These are phyloP conservation scores for Cataglyphis cursor DNA, from an alignment of 2,888 invertebrate species.

Conservation along the genomic window DNA sequence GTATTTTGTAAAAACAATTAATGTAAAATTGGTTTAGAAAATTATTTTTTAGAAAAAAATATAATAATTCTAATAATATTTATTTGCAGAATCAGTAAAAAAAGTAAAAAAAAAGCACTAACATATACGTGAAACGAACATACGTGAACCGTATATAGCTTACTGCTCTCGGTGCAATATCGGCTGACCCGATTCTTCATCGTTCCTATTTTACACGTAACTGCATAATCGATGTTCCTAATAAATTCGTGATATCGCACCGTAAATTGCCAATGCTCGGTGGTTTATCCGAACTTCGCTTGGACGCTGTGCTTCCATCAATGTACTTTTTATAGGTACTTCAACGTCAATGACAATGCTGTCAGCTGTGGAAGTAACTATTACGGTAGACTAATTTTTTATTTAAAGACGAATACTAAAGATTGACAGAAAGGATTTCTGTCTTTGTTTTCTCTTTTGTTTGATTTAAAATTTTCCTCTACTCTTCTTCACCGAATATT, in stretches of 20 bases:
- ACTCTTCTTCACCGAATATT: no score
- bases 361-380: background rate
- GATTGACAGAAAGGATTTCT: background rate
- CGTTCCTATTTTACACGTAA: slow-evolving; percentile 66
- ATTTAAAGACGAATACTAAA: slow-evolving; percentile 20
- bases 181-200: slow-evolving; percentile 63
- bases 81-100: background rate
- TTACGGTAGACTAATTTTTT: slow-evolving; percentile 1
- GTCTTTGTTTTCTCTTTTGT: background rate
- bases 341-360: background rate
- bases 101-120: background rate
- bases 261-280: slow-evolving; percentile 58
- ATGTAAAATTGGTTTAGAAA: background rate
- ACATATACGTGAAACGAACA: slow-evolving; percentile 10
- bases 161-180: slow-evolving; percentile 36
- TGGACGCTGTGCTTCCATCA: background rate
- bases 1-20: no score
- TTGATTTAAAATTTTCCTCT: background rate
- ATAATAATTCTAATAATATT: background rate
- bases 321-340: slow-evolving; percentile 20
- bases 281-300: slow-evolving; percentile 39
- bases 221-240: slow-evolving; percentile 68
- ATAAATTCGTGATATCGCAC: slow-evolving; percentile 68
- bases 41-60: background rate
- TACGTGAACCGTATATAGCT: background rate